Percentiles rank a stretch among this genome's conserved stretches.
These are phyloP conservation scores for Champsocephalus esox DNA, from an alignment of 2,797 vertebrate genomes.

Conservation along the genomic window DNA sequence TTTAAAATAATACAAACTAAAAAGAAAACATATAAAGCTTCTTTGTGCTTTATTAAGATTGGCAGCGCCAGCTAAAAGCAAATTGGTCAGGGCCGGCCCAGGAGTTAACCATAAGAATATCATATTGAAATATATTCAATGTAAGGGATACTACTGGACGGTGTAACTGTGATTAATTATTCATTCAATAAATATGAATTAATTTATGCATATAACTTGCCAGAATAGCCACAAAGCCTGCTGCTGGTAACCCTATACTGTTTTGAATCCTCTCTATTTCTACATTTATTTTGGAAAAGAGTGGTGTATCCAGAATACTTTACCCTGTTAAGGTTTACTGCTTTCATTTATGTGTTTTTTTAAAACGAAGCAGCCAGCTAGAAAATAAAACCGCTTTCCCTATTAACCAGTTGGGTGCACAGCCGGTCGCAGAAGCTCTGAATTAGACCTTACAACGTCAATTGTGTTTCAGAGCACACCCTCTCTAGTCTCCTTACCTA, in stretches of 20 bases:
- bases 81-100: too few relatives aligned
- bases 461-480: slow-evolving; percentile 73
- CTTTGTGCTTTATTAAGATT: too few relatives aligned
- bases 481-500: slow-evolving; percentile 52
- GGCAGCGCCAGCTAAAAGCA: too few relatives aligned
- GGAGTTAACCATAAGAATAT: slow-evolving; percentile 12
- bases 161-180: slow-evolving; percentile 13
- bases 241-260: background rate
- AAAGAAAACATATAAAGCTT: too few relatives aligned
- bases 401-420: slow-evolving; percentile 82
- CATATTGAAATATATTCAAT: background rate
- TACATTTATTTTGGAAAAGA: background rate
- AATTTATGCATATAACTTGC: slow-evolving; percentile 12
- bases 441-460: slow-evolving; percentile 76
- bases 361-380: slow-evolving; percentile 82
- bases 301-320: slow-evolving; percentile 5
- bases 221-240: slow-evolving; percentile 1
- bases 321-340: slow-evolving; percentile 10
- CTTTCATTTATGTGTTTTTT: slow-evolving; percentile 61
- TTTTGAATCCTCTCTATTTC: background rate
- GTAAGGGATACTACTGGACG: background rate
- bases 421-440: slow-evolving; percentile 64
- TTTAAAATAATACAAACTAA: too few relatives aligned
- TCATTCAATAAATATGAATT: slow-evolving; percentile 2
- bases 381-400: slow-evolving; percentile 82